Evolutionary conservation across 2,113 vertebrate genomes (phyloP).

Genomic region (Corydoras maculifer): DNA sequence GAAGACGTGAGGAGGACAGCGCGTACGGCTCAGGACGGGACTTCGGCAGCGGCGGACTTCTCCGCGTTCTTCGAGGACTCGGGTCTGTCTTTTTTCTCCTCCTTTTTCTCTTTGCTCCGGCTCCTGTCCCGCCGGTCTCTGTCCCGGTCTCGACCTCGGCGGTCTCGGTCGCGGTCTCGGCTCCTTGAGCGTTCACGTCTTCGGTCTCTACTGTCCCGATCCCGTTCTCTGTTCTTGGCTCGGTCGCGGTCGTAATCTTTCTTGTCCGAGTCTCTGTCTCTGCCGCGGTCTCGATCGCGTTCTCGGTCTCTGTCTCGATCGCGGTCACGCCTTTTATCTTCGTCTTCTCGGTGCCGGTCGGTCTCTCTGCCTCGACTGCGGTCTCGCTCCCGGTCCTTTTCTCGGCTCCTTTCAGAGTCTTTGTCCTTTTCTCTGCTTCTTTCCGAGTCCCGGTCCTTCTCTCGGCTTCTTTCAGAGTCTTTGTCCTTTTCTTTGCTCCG

Average conservation of each 20-base stretch:
- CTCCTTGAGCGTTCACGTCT: slow-evolving; percentile 40
- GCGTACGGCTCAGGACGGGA: too few relatives aligned
- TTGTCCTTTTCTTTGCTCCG: slow-evolving; percentile 66
- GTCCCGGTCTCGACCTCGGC: slow-evolving; percentile 49
- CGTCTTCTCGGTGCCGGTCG: too few relatives aligned
- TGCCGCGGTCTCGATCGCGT: slow-evolving; percentile 38
- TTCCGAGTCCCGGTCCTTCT: slow-evolving; percentile 49
- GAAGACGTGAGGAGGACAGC: too few relatives aligned
- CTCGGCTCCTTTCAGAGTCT: slow-evolving; percentile 48
- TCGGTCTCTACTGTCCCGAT: slow-evolving; percentile 39
- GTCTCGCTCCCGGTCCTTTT: slow-evolving; percentile 46
- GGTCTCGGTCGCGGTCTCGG: slow-evolving; percentile 32
- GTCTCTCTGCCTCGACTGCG: slow-evolving; percentile 45
- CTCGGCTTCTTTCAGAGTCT: slow-evolving; percentile 29
- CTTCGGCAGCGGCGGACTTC: too few relatives aligned
- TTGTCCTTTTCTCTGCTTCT: slow-evolving; percentile 51
- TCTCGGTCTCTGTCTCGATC: slow-evolving; percentile 20
- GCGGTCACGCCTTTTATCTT: slow-evolving; percentile 18
- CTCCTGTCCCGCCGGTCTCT: too few relatives aligned
- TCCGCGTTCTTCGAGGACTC: too few relatives aligned
- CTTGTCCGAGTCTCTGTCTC: slow-evolving; percentile 20
- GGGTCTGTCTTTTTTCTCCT: too few relatives aligned
- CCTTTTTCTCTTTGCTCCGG: too few relatives aligned
- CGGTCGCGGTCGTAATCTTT: slow-evolving; percentile 49
- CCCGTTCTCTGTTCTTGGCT: slow-evolving; percentile 36